Base-by-base conservation (phyloP, 2,797 vertebrate species). In the Delichon dasypus region DNA sequence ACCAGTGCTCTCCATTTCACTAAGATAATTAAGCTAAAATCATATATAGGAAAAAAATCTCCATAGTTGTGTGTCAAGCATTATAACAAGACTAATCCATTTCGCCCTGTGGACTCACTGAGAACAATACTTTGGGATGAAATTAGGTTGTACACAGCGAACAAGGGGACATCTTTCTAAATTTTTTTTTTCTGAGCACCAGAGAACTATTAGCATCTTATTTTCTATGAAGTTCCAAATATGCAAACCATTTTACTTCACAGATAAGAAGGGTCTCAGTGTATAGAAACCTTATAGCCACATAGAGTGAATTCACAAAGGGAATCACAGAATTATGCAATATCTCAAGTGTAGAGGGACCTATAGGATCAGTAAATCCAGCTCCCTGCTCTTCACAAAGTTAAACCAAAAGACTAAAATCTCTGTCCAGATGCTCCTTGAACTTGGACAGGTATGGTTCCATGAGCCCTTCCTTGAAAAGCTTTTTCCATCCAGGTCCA, bases 131-230 rank as follows among this genome's bases (percentile, higher is more conserved):
- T 57, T 13, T 32, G 67, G 25, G 17, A 18, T 27, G 34, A 88
- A 88, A 74, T 55, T 16, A 61, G 5, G 8, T 14, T 50, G 19
- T 18, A 45, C 40, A 44, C 9, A 76, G 3, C 27, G 74, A 70
- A 83, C 2, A 71, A 36, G 4, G 50, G 8, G 27, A 88, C 53
- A 60, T 29, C 5, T 64, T 83, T 64, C 40, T 23, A 47, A 72
- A 34, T 8, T 0, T 10, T 1, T 1, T 66, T 45, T 89, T 87
- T 73, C 51, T 60, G 40, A 76, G 42, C 44, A 19, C 2, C 0
- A 0, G 14, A 82, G 27, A 44, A 9, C 2, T 22, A 6, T 54
- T 57, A 64, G 2, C 16, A 66, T 44, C 15, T 53, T 38, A 5
- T 45, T 68, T 42, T 18, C 22, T 16, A 2, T 18, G 10, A 53